Evolutionary conservation across 2,888 invertebrate genomes (phyloP).

Genomic region (Latrodectus hesperus): DNA sequence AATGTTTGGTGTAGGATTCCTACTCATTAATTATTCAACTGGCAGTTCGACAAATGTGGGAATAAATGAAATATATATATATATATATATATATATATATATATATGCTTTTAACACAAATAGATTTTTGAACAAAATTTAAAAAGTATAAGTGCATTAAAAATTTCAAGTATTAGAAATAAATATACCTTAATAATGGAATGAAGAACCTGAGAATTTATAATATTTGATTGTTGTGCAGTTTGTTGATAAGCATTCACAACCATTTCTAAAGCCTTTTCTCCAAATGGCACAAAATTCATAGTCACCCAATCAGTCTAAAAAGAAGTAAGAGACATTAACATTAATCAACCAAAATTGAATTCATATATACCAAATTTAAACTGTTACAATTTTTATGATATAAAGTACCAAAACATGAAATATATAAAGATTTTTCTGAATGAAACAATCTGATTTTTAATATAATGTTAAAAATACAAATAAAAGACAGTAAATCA

Average conservation of each 20-base stretch:
- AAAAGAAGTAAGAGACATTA: slow-evolving; percentile 6
- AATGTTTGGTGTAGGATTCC: too few relatives aligned
- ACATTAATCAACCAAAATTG: neutral
- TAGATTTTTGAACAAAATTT: too few relatives aligned
- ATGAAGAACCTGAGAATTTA: slow-evolving; percentile 83
- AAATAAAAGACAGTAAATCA: too few relatives aligned
- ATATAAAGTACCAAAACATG: neutral
- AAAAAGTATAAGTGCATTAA: too few relatives aligned
- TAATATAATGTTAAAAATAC: too few relatives aligned
- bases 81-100: too few relatives aligned
- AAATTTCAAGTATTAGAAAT: too few relatives aligned
- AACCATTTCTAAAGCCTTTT: slow-evolving; percentile 84
- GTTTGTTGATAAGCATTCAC: slow-evolving; percentile 85
- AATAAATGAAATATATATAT: too few relatives aligned
- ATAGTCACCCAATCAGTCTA: slow-evolving; percentile 84
- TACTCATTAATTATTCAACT: too few relatives aligned
- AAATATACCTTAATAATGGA: slow-evolving; percentile 80
- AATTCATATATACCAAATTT: neutral
- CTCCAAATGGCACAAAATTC: slow-evolving; percentile 91
- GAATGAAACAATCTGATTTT: too few relatives aligned
- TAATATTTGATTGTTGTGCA: slow-evolving; percentile 82
- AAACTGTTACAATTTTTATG: neutral
- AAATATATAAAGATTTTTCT: neutral
- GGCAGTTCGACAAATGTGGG: too few relatives aligned
- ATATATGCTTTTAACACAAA: too few relatives aligned